These are phyloP conservation scores for Geotrypetes seraphini DNA, from an alignment of 2,797 vertebrate species.

Conservation along the genomic window DNA sequence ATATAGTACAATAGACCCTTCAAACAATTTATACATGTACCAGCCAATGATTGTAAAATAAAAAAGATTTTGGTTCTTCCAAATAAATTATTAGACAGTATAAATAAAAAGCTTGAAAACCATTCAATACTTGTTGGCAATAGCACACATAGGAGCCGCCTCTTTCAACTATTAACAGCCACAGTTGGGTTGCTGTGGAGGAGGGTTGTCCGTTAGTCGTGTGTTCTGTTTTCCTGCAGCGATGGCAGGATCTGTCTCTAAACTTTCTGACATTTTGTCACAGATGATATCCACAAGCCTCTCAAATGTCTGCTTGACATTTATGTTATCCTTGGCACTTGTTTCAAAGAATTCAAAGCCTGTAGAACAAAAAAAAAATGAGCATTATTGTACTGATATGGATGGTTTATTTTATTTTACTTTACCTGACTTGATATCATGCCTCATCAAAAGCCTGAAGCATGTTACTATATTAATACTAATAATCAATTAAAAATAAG, in stretches of 20 bases:
- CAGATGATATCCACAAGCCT: slow-evolving; percentile 94
- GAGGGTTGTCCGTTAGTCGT: slow-evolving; percentile 80
- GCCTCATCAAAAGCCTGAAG: no score
- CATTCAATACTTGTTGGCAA: slow-evolving; percentile 49
- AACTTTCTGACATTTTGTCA: slow-evolving; percentile 92
- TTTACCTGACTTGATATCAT: no score
- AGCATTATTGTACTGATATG: background rate
- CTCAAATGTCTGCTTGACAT: slow-evolving; percentile 95
- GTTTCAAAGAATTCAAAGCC: slow-evolving; percentile 97
- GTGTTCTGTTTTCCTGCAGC: slow-evolving; percentile 73
- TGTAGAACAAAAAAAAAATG: slow-evolving; percentile 41
- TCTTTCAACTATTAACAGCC: slow-evolving; percentile 70
- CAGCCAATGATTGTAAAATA: slow-evolving; percentile 33
- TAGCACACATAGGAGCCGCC: slow-evolving; percentile 30
- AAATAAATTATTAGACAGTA: slow-evolving; percentile 37
- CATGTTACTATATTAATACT: no score
- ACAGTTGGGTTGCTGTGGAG: slow-evolving; percentile 79
- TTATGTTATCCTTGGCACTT: slow-evolving; percentile 94
- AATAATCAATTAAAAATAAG: no score
- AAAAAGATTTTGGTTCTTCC: slow-evolving; percentile 23
- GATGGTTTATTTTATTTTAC: no score
- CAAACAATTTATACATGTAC: slow-evolving; percentile 8
- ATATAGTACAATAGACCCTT: slow-evolving; percentile 10
- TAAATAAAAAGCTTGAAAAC: slow-evolving; percentile 49
- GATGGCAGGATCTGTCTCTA: slow-evolving; percentile 75